A percentile compares a stretch with the other conserved stretches of the same genome.
These are phyloP conservation scores for Candidula unifasciata DNA, from an alignment of 2,888 invertebrate species.

Conservation along the genomic window DNA sequence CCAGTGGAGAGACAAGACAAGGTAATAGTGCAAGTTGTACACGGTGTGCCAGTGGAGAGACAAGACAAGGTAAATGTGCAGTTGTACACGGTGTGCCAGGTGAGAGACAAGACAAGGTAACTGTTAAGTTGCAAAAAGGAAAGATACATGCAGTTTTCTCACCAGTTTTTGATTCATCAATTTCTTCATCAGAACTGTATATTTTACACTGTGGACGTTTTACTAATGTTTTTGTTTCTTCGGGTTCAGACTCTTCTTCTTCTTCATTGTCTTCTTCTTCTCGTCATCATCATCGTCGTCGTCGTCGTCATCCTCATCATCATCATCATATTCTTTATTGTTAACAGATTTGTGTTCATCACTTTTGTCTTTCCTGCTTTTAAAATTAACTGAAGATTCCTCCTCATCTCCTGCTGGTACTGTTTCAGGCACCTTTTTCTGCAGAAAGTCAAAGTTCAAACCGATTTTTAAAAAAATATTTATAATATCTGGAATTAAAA, in stretches of 20 bases:
- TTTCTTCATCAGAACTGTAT: slow-evolving; percentile 60
- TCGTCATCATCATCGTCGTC: slow-evolving; percentile 56
- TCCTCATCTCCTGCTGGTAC: slow-evolving; percentile 39
- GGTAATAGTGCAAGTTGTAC: no score
- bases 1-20: no score
- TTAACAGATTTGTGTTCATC: slow-evolving; percentile 36
- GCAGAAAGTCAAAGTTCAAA: neutral
- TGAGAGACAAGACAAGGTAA: no score
- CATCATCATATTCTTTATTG: slow-evolving; percentile 54
- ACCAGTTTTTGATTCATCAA: slow-evolving; percentile 60
- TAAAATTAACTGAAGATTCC: slow-evolving; percentile 54
- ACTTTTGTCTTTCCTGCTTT: slow-evolving; percentile 44
- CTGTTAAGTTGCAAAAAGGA: no score
- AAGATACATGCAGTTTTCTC: neutral
- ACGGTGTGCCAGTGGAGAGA: no score
- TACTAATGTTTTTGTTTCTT: slow-evolving; percentile 48
- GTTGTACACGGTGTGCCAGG: no score
- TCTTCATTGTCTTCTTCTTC: slow-evolving; percentile 52
- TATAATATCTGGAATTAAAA: no score
- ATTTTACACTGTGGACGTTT: slow-evolving; percentile 48
- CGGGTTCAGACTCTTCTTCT: slow-evolving; percentile 58
- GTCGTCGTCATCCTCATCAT: slow-evolving; percentile 54
- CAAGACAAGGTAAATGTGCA: no score
- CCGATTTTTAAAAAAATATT: neutral
- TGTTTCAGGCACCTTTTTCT: slow-evolving; percentile 52